These are phyloP conservation scores for Mionectes olivaceus DNA, from an alignment of 2,797 vertebrate species.

Conservation along the genomic window DNA sequence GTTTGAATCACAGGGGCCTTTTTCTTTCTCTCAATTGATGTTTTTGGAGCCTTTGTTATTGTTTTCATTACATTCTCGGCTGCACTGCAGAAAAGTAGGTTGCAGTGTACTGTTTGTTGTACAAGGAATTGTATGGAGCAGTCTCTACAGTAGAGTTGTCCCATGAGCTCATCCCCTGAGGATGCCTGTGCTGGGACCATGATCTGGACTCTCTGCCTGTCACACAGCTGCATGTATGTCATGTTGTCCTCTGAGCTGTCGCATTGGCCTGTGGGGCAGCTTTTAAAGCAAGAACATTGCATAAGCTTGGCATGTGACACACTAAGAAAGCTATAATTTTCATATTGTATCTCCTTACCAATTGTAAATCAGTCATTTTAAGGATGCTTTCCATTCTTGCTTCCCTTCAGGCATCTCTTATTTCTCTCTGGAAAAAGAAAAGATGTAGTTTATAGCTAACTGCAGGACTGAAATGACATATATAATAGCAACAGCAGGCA, in stretches of 20 bases:
- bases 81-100: not conserved
- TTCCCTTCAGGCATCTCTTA: constrained; percentile 84
- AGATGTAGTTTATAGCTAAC: constrained; percentile 85
- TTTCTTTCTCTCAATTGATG: not conserved
- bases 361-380: constrained; percentile 85
- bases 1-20: not conserved
- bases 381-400: constrained; percentile 80
- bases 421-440: constrained; percentile 82
- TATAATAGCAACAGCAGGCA: constrained; percentile 85
- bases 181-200: not conserved
- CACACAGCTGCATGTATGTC: not conserved
- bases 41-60: not conserved
- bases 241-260: not conserved
- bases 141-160: not conserved
- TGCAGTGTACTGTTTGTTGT: not conserved
- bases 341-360: constrained; percentile 75
- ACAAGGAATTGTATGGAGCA: not conserved
- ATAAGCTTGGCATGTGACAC: constrained; percentile 8
- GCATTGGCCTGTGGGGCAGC: not conserved
- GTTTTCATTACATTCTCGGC: not conserved
- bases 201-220: not conserved
- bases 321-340: constrained; percentile 73
- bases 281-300: not conserved
- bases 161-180: not conserved
- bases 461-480: constrained; percentile 84